Base-by-base conservation (phyloP, 1,140 invertebrate species). In the Caenorhabditis tropicalis region DNA sequence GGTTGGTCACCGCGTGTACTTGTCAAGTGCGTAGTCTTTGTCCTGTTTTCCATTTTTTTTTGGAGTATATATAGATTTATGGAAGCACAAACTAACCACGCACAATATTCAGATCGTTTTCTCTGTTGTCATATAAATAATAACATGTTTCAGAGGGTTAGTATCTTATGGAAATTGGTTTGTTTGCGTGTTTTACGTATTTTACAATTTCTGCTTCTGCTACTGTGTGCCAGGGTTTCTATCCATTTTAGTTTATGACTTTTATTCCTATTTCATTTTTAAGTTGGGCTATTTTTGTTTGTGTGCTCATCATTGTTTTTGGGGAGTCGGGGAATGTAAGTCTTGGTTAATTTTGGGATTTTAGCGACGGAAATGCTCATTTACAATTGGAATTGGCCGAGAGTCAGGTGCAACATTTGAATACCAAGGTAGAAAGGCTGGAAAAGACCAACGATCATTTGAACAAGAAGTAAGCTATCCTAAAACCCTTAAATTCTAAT, bases 351-450 rank as follows among this genome's bases (percentile, higher is more conserved):
- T 36, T n/a, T 53, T 10, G 58, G 16, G 39, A 31, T 86, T 88
- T 81, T 39, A 89, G 88, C 82, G 88, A 89, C 46, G 88, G 88
- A 43, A 88, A 89, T 56, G 82, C 88, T 36, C 82, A 89, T 48
- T 33, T 89, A 9, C 88, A 88, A 65, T 83, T 89, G 56, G 86
- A 89, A 79, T 43, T 89, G 33, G 88, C 88, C 16, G 84, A 86
- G n/a, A 80, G 87, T 33, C 88, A 88, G 51, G 81, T 88, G 33
- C 86, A 89, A 74, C 86, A 85, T 56, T 74, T 88, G 48, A 81
- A 29, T 31, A 80, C 85, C 33, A 86, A 87, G 60, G 60, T 87
- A 43, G 86, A 87, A 51, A 53, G 84, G 5, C 21, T 85, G 33
- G 84, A 85, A 82, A 85, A 85, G 80, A 85, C 84, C 56, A 85